Evolutionary conservation across 1,140 invertebrate genomes (phyloP).

Genomic region (Archivesica marissinica): DNA sequence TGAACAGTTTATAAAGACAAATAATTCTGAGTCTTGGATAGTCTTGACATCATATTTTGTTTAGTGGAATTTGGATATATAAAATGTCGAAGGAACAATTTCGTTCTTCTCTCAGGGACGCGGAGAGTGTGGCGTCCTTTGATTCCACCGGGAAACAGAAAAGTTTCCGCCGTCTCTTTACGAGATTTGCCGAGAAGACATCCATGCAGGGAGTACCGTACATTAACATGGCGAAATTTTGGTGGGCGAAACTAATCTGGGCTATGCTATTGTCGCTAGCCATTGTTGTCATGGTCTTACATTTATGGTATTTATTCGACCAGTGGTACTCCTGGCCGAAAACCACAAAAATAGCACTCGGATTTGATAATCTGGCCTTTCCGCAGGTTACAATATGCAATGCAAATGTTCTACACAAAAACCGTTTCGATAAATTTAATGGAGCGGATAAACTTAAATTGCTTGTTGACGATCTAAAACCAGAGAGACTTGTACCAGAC

Average conservation of each 20-base stretch:
- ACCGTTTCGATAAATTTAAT: not conserved
- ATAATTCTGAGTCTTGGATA: no score
- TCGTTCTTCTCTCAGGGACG: no score
- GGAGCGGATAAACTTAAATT: conserved; percentile 25
- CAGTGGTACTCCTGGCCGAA: conserved; percentile 66
- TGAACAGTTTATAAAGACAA: no score
- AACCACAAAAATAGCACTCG: conserved; percentile 53
- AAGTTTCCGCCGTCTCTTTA: conserved; percentile 45
- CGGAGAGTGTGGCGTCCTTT: not conserved
- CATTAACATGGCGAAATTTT: conserved; percentile 57
- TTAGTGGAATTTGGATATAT: no score
- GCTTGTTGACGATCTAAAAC: conserved; percentile 20
- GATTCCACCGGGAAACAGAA: conserved; percentile 55
- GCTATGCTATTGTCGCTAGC: conserved; percentile 44
- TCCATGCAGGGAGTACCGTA: conserved; percentile 68
- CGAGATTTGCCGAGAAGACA: conserved; percentile 67
- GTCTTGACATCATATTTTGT: no score
- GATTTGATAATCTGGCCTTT: conserved; percentile 64
- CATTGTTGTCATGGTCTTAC: conserved; percentile 57
- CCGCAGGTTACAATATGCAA: conserved; percentile 77
- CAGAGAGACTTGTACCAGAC: conserved; percentile 40
- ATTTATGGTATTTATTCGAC: conserved; percentile 64
- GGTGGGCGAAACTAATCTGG: conserved; percentile 63
- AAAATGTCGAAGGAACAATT: no score
- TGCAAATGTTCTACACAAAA: conserved; percentile 60